Conservation (phyloP, 2,113 vertebrate species). For the Hypomesus transpacificus region DNA sequence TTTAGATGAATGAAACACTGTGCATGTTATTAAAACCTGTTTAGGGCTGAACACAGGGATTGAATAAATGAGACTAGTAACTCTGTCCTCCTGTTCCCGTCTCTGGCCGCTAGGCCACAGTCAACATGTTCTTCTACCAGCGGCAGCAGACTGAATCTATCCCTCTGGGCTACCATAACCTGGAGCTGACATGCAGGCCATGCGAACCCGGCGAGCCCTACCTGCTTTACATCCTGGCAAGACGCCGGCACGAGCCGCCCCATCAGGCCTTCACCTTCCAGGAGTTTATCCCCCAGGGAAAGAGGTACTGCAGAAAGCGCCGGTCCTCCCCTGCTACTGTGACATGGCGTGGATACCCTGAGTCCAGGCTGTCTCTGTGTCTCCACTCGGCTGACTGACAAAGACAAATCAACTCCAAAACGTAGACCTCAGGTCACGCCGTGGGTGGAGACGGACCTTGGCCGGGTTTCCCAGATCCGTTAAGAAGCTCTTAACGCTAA, state of each 20-base stretch:
- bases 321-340: not conserved
- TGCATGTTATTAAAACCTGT: too few relatives aligned
- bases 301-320: constrained; percentile 64
- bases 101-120: constrained; percentile 72
- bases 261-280: constrained; percentile 73
- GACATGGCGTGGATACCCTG: too few relatives aligned
- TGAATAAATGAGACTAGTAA: not conserved
- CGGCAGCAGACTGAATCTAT: constrained; percentile 74
- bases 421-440: not conserved
- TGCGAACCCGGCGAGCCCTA: constrained; percentile 81
- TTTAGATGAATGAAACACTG: too few relatives aligned
- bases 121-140: constrained; percentile 84
- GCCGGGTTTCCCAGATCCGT: too few relatives aligned
- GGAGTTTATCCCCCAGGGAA: constrained; percentile 63
- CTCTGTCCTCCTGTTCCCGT: not conserved
- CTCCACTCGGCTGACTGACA: not conserved
- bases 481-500: too few relatives aligned
- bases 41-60: too few relatives aligned
- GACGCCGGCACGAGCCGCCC: constrained; percentile 53
- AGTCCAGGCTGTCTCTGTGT: too few relatives aligned
- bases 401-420: not conserved
- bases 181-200: constrained; percentile 76
- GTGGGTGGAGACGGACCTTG: too few relatives aligned
- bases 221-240: constrained; percentile 73
- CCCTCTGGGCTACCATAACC: constrained; percentile 72